Conservation (phyloP, 2,888 invertebrate species). For the Callosobruchus maculatus region DNA sequence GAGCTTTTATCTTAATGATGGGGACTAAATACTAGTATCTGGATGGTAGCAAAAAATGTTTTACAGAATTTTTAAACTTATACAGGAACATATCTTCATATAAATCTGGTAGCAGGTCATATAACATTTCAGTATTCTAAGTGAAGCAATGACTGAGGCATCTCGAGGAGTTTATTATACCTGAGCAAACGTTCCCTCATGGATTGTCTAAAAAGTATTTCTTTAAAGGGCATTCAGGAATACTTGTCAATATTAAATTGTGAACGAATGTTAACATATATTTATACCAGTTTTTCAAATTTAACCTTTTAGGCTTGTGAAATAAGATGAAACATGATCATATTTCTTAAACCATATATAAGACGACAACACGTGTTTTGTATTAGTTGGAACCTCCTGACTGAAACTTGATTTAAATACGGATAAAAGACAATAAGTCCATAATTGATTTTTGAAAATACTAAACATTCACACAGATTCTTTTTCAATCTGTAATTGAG, state of each 20-base stretch:
- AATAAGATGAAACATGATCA: not conserved
- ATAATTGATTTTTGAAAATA: not conserved
- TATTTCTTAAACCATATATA: not conserved
- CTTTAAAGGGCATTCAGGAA: not conserved
- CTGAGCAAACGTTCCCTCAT: not conserved
- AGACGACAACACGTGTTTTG: not conserved
- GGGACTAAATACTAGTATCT: no score
- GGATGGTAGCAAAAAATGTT: no score
- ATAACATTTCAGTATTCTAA: not conserved
- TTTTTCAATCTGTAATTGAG: not conserved
- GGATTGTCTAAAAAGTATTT: not conserved
- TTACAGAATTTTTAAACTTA: no score
- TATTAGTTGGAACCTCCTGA: not conserved
- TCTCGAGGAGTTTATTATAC: not conserved
- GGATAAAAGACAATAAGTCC: not conserved
- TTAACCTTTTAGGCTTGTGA: not conserved
- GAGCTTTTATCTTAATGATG: no score
- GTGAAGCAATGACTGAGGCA: not conserved
- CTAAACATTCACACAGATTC: not conserved
- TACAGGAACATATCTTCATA: no score
- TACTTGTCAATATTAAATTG: not conserved
- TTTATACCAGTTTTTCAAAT: not conserved
- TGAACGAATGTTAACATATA: not conserved
- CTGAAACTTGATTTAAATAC: not conserved
- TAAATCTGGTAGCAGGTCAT: no score